Evolutionary conservation across 2,797 vertebrate species (phyloP).

Genomic region (Momotus momota): DNA sequence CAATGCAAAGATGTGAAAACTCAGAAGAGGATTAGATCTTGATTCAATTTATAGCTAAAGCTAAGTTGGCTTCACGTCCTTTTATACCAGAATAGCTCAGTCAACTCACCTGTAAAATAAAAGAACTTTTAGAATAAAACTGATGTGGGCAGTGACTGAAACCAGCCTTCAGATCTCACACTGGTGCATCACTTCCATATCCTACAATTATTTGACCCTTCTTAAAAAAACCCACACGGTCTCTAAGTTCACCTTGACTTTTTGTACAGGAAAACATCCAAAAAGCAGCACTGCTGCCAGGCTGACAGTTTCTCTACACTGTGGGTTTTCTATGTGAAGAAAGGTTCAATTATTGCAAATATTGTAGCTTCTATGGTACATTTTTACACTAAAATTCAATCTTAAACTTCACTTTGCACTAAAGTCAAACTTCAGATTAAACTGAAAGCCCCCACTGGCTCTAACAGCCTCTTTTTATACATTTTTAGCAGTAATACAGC

Average conservation of each 20-base stretch:
- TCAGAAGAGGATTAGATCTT: background rate
- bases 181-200: background rate
- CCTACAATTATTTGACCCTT: no score
- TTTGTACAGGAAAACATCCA: background rate
- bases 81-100: background rate
- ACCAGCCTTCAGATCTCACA: background rate
- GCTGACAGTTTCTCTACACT: fast-evolving
- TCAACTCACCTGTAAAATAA: background rate
- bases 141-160: background rate
- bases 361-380: background rate
- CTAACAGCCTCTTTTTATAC: background rate
- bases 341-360: background rate
- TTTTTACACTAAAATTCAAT: background rate
- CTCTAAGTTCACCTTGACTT: background rate
- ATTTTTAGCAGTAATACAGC: background rate
- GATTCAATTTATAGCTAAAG: background rate
- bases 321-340: background rate
- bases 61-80: background rate
- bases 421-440: background rate
- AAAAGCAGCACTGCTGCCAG: background rate
- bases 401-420: background rate
- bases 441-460: background rate
- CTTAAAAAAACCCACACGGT: background rate
- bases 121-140: background rate
- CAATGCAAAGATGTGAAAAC: background rate